Evolutionary conservation across 2,113 vertebrate species (phyloP).

Genomic region (Pteruthius melanotis): DNA sequence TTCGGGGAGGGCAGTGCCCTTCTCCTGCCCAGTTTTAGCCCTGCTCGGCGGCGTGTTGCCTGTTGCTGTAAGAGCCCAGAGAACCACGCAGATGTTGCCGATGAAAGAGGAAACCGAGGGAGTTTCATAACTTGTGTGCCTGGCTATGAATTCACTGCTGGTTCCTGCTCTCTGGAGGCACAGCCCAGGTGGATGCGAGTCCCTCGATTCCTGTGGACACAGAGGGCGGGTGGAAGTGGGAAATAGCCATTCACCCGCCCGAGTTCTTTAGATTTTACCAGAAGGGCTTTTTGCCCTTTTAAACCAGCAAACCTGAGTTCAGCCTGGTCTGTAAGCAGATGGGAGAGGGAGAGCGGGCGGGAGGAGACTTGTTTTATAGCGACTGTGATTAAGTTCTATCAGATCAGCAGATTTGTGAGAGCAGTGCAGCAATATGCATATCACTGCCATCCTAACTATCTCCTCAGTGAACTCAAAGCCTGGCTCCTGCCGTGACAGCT

Average conservation of each 20-base stretch:
- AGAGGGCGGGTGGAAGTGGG: neutral
- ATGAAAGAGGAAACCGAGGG: conserved; percentile 18
- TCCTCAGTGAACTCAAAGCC: neutral
- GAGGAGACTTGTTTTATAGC: neutral
- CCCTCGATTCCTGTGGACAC: neutral
- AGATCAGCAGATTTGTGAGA: neutral
- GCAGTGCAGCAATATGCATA: neutral
- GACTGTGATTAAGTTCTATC: neutral
- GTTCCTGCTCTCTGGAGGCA: neutral
- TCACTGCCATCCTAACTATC: neutral
- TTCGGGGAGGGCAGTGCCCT: neutral
- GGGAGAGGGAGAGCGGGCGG: neutral
- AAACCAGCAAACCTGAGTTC: neutral
- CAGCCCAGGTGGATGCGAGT: neutral
- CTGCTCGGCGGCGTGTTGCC: neutral
- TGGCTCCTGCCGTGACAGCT: neutral
- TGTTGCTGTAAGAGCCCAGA: neutral
- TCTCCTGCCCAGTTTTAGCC: neutral
- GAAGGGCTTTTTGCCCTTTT: neutral
- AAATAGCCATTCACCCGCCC: neutral
- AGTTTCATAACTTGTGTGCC: conserved; percentile 28
- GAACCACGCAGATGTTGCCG: neutral
- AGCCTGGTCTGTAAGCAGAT: neutral
- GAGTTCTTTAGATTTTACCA: neutral
- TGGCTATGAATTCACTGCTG: neutral